Conservation (phyloP, 2,797 vertebrate genomes). For the Clarias laeviceps region DNA sequence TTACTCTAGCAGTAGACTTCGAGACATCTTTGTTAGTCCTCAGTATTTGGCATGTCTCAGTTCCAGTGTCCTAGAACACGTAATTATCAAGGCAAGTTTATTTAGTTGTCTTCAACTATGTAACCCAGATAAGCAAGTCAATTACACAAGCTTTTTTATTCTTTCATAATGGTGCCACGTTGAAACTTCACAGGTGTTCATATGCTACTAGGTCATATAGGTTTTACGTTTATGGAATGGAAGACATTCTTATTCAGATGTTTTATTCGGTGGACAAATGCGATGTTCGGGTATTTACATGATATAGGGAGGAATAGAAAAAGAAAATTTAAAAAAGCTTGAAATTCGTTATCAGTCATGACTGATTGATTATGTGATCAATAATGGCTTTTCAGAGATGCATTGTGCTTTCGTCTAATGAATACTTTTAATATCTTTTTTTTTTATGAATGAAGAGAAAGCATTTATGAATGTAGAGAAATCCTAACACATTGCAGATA, state of each 20-base stretch:
- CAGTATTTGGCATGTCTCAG: neutral
- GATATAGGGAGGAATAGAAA: neutral
- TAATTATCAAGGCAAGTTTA: neutral
- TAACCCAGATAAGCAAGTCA: constrained; percentile 27
- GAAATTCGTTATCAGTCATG: neutral
- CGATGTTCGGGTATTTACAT: neutral
- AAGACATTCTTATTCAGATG: neutral
- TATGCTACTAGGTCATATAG: neutral
- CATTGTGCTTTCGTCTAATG: neutral
- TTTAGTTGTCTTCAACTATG: constrained; percentile 5
- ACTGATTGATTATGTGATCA: neutral
- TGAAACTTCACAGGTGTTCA: neutral
- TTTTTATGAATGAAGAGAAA: neutral
- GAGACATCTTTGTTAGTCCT: neutral
- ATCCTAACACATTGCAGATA: neutral
- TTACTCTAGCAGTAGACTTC: neutral
- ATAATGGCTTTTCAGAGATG: neutral
- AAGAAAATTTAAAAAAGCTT: neutral
- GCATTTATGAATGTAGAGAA: neutral
- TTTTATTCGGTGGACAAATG: neutral
- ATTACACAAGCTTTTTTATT: neutral
- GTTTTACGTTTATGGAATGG: neutral
- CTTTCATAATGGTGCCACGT: neutral
- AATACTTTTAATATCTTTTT: neutral
- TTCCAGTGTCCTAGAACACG: neutral